phyloP scores from a whole-genome alignment of 2,888 invertebrate species.

The Heliconius erato region DNA sequence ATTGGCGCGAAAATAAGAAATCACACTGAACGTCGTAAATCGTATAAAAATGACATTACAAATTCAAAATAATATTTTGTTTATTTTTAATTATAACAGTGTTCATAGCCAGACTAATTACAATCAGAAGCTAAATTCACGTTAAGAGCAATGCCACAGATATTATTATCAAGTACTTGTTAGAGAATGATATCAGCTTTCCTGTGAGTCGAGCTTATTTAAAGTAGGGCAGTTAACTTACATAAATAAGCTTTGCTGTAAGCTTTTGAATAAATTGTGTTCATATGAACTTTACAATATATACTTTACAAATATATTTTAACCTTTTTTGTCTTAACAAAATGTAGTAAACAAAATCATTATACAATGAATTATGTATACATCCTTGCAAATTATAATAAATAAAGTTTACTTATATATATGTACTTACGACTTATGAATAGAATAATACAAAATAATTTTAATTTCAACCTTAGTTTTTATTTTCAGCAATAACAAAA shows the following conservation, averaged over 20 bases:
- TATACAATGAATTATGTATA: no score
- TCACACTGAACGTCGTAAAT: no score
- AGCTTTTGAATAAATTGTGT: neutral
- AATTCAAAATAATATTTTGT: no score
- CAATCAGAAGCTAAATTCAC: neutral
- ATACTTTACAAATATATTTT: neutral
- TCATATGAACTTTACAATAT: neutral
- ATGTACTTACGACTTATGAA: neutral
- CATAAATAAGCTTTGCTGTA: constrained; percentile 4
- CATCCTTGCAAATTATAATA: no score
- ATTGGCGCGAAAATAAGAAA: no score
- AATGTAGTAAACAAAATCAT: no score
- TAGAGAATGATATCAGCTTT: constrained; percentile 2
- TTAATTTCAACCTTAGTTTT: neutral
- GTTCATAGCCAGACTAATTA: no score
- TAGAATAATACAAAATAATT: neutral
- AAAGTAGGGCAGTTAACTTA: neutral
- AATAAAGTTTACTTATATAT: no score
- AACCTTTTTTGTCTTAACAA: no score
- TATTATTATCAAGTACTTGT: neutral
- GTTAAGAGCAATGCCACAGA: neutral
- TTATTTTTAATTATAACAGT: no score
- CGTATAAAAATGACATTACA: no score
- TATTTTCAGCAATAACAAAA: constrained; percentile 85
- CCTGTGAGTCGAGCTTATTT: constrained; percentile 2